phyloP scores from a whole-genome alignment of 2,888 invertebrate genomes.

The Lepidocyrtoides sp. region DNA sequence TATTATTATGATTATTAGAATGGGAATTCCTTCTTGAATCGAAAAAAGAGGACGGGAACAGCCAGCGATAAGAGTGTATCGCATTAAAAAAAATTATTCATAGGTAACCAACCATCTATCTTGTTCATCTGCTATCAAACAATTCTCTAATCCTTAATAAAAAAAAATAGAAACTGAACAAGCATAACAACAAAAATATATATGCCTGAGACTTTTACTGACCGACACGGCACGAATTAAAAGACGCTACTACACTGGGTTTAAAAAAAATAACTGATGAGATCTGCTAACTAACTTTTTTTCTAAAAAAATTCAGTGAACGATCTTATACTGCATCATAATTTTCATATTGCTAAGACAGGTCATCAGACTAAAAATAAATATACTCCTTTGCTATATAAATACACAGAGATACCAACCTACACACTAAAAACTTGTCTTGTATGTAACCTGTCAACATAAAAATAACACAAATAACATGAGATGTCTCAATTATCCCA shows the following conservation, averaged over 20 bases:
- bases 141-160: constrained; percentile 6
- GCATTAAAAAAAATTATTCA: constrained; percentile 1
- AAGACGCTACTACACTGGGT: neutral
- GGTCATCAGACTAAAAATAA: neutral
- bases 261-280: neutral
- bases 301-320: neutral
- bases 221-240: constrained; percentile 9
- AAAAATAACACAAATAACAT: too few relatives aligned
- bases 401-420: too few relatives aligned
- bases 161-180: neutral
- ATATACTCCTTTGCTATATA: neutral
- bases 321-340: neutral
- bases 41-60: constrained; percentile 38
- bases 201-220: neutral
- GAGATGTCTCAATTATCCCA: too few relatives aligned
- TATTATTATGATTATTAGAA: constrained; percentile 18
- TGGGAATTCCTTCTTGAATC: constrained; percentile 52
- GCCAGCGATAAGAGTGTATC: constrained; percentile 36
- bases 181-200: constrained; percentile 24
- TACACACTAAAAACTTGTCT: too few relatives aligned
- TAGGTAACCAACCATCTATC: constrained; percentile 40
- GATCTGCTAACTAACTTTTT: neutral
- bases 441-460: too few relatives aligned
- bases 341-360: neutral
- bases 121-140: neutral